Conservation (phyloP, 2,888 invertebrate species). For the Cantharis lateralis region DNA sequence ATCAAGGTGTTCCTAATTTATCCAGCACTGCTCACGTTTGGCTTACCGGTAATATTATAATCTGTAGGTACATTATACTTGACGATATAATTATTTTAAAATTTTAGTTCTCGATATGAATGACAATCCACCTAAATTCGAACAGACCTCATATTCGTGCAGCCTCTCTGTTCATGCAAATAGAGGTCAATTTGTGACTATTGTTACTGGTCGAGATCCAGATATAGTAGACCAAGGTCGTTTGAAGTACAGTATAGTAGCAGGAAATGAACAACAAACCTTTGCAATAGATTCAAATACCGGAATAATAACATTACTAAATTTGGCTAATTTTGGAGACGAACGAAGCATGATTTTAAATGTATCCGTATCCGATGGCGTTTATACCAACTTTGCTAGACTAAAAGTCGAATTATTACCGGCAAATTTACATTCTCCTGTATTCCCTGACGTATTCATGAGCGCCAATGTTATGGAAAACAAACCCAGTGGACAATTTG, state of each 20-base stretch:
- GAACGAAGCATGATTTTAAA: constrained; percentile 74
- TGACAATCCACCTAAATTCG: constrained; percentile 87
- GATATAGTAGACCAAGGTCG: constrained; percentile 78
- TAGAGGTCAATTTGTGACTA: constrained; percentile 85
- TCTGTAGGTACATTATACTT: too few species aligned
- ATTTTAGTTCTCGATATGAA: constrained; percentile 81
- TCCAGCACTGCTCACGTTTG: constrained; percentile 83
- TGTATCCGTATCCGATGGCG: constrained; percentile 94
- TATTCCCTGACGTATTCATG: constrained; percentile 76
- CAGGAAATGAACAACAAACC: constrained; percentile 78
- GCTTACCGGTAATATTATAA: constrained; percentile 65
- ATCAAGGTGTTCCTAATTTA: constrained; percentile 82
- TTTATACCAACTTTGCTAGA: constrained; percentile 87
- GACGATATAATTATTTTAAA: neutral
- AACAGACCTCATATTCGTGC: constrained; percentile 79
- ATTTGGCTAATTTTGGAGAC: constrained; percentile 74
- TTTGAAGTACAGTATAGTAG: constrained; percentile 80
- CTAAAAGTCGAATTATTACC: constrained; percentile 78
- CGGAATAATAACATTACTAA: constrained; percentile 71
- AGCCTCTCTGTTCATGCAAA: constrained; percentile 79
- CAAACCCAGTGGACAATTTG: constrained; percentile 72
- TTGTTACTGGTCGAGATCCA: constrained; percentile 86
- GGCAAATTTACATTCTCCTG: constrained; percentile 79
- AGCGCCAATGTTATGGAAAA: constrained; percentile 84
- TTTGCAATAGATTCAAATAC: constrained; percentile 67